phyloP scores from a whole-genome alignment of 2,888 invertebrate species.

The Apomyelois bistriatella region DNA sequence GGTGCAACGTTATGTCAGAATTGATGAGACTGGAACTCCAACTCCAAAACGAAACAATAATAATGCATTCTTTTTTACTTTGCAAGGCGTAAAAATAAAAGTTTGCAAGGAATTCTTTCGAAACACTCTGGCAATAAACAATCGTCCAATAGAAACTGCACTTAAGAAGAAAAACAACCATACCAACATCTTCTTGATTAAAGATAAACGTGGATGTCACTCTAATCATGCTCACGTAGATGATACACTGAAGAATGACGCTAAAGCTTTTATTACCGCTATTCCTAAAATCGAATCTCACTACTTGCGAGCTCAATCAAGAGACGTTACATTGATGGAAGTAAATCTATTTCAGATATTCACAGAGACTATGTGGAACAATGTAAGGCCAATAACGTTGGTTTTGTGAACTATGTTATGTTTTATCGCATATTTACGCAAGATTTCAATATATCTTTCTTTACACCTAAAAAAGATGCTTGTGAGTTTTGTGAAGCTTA shows the following conservation, averaged over 20 bases:
- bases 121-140: conserved; percentile 21
- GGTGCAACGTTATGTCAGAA: conserved; percentile 18
- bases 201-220: conserved; percentile 18
- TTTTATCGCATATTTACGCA: conserved; percentile 27
- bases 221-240: conserved; percentile 15
- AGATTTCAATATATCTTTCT: conserved; percentile 26
- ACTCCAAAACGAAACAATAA: conserved; percentile 12
- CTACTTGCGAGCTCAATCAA: conserved; percentile 18
- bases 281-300: conserved; percentile 20
- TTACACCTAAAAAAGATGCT: conserved; percentile 24
- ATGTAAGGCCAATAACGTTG: conserved; percentile 16
- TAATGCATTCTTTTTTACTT: conserved; percentile 17
- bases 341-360: conserved; percentile 22
- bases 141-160: conserved; percentile 23
- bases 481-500: conserved; percentile 23
- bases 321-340: conserved; percentile 21
- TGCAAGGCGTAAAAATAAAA: conserved; percentile 18
- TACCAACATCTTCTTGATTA: conserved; percentile 10
- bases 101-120: conserved; percentile 24
- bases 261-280: conserved; percentile 16
- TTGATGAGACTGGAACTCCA: conserved; percentile 15
- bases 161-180: conserved; percentile 20
- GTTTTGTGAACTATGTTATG: conserved; percentile 18
- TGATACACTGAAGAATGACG: conserved; percentile 16
- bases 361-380: conserved; percentile 25